Percentiles rank a stretch among this genome's conserved stretches.
phyloP scores from a whole-genome alignment of 92 coral and sea anemone genomes.

The Ricordea florida region DNA sequence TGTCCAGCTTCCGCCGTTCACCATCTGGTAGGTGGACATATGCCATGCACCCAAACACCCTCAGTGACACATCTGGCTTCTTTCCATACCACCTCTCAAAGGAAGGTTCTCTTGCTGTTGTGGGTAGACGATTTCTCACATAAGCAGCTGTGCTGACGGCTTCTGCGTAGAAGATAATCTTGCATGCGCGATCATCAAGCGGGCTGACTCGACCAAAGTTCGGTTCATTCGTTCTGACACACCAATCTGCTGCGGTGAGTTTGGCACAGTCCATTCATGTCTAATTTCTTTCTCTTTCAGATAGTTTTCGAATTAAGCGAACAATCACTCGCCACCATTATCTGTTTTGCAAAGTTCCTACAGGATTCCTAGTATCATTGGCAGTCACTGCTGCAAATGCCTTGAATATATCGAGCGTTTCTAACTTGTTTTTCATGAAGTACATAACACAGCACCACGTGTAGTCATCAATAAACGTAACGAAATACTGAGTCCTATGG shows the following conservation, averaged over 20 bases:
- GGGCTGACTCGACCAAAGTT: slow-evolving; percentile 50
- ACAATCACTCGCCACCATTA: background rate
- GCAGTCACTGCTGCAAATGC: slow-evolving; percentile 23
- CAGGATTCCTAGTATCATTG: slow-evolving; percentile 2
- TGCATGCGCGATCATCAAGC: slow-evolving; percentile 61
- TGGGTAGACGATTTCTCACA: slow-evolving; percentile 59
- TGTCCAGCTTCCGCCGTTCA: slow-evolving; percentile 33
- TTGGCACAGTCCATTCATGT: slow-evolving; percentile 47
- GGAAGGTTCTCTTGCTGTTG: slow-evolving; percentile 46
- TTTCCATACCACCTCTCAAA: slow-evolving; percentile 49
- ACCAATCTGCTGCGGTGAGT: slow-evolving; percentile 43
- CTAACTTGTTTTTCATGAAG: slow-evolving; percentile 33
- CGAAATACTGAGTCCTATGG: too few species aligned
- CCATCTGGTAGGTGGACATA: slow-evolving; percentile 27
- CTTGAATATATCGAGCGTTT: slow-evolving; percentile 35
- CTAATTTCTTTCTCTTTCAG: slow-evolving; percentile 35
- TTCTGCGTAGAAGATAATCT: slow-evolving; percentile 50
- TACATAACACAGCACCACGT: slow-evolving; percentile 35
- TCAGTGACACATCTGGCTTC: slow-evolving; percentile 54
- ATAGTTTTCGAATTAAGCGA: background rate
- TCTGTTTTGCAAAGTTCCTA: slow-evolving; percentile 10
- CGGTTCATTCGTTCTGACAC: slow-evolving; percentile 20
- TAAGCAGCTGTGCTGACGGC: slow-evolving; percentile 62
- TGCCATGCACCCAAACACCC: slow-evolving; percentile 54
- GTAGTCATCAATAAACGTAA: slow-evolving; percentile 36